These are phyloP conservation scores for Myrmecobius fasciatus DNA, from an alignment of 2,113 vertebrate genomes.

Conservation along the genomic window DNA sequence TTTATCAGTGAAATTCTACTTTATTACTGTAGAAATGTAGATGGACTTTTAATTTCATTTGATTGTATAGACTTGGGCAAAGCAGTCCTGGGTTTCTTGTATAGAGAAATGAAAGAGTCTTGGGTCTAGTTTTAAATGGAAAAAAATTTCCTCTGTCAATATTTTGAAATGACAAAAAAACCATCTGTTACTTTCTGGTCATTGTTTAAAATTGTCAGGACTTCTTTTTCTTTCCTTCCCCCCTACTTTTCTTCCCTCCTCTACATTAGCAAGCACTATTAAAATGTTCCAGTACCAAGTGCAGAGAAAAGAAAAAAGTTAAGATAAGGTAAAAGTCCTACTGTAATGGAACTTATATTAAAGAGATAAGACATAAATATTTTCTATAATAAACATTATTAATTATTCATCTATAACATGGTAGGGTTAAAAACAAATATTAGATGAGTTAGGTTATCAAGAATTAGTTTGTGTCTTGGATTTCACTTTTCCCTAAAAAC, in stretches of 20 bases:
- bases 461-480: not conserved
- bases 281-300: not conserved
- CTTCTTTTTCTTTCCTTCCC: not conserved
- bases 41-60: not conserved
- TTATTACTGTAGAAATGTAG: not conserved
- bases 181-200: not conserved
- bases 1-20: not conserved
- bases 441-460: not conserved
- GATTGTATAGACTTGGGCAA: not conserved
- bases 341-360: not conserved
- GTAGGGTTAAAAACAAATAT: not conserved
- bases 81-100: not conserved
- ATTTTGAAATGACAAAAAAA: not conserved
- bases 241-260: not conserved
- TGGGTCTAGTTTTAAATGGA: not conserved
- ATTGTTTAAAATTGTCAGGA: not conserved
- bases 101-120: not conserved
- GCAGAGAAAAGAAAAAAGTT: not conserved
- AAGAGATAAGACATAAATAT: not conserved
- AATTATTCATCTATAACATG: not conserved
- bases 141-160: not conserved
- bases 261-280: not conserved
- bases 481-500: not conserved
- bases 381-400: not conserved
- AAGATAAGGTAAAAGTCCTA: not conserved